These are phyloP conservation scores for Zygothrica quintamaculata DNA, from an alignment of 2,888 invertebrate species.

Conservation along the genomic window DNA sequence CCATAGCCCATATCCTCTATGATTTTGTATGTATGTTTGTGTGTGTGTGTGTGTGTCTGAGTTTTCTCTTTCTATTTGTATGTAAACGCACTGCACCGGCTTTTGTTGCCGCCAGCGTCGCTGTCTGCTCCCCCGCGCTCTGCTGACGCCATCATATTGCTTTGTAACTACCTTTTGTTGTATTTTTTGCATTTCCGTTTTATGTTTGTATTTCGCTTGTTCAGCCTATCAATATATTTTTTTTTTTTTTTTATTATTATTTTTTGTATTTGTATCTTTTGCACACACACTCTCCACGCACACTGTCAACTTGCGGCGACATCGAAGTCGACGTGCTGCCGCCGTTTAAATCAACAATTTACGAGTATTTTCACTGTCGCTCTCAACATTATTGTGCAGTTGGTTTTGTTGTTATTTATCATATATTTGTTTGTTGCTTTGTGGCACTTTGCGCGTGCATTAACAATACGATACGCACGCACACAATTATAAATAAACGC, in stretches of 20 bases:
- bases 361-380: slow-evolving; percentile 53
- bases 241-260: too few species aligned
- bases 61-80: slow-evolving; percentile 7
- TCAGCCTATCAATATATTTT: slow-evolving; percentile 63
- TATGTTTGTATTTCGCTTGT: slow-evolving; percentile 64
- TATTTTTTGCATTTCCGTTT: slow-evolving; percentile 73
- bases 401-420: slow-evolving; percentile 30
- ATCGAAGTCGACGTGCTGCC: slow-evolving; percentile 32
- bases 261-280: slow-evolving; percentile 51
- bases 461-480: slow-evolving; percentile 25
- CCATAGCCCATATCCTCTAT: slow-evolving; percentile 31
- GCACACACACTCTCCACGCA: slow-evolving; percentile 42
- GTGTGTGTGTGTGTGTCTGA: slow-evolving; percentile 10
- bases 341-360: slow-evolving; percentile 66
- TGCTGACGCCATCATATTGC: slow-evolving; percentile 54
- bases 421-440: slow-evolving; percentile 51
- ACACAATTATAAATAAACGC: slow-evolving; percentile 28
- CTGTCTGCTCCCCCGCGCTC: slow-evolving; percentile 41
- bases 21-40: background rate
- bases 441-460: slow-evolving; percentile 28
- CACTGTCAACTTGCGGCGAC: slow-evolving; percentile 39
- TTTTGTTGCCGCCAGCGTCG: slow-evolving; percentile 63
- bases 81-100: slow-evolving; percentile 72
- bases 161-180: slow-evolving; percentile 69
- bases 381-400: slow-evolving; percentile 39